Conservation (phyloP, 2,113 vertebrate species). For the Caloenas nicobarica region DNA sequence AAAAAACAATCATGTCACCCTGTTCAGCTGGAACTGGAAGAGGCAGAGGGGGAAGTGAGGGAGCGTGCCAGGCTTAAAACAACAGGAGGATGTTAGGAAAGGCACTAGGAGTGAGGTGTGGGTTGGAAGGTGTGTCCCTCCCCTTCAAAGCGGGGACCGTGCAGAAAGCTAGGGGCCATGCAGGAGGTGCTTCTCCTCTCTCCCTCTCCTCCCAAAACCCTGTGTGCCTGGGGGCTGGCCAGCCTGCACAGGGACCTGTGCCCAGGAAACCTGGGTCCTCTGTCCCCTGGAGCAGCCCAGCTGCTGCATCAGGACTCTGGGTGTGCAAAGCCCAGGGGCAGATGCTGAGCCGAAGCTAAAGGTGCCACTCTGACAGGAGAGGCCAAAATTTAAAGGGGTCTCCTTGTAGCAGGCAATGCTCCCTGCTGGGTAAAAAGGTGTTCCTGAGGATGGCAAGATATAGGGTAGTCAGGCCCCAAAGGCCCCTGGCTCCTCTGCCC, state of each 20-base stretch:
- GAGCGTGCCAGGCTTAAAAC: background rate
- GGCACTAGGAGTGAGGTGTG: background rate
- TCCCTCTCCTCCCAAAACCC: no score
- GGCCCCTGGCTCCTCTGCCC: background rate
- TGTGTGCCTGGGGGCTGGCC: fast-evolving
- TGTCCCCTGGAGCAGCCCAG: fast-evolving
- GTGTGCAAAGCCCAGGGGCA: background rate
- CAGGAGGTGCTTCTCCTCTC: background rate
- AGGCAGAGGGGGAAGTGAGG: background rate
- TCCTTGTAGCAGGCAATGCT: background rate
- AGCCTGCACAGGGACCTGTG: fast-evolving
- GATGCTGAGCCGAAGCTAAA: background rate
- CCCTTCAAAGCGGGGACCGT: background rate
- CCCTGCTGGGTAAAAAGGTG: background rate
- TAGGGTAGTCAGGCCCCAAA: background rate
- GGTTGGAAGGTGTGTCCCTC: background rate
- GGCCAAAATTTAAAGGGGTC: background rate
- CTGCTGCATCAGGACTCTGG: background rate
- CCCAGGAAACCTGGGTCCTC: background rate
- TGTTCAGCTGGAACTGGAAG: background rate
- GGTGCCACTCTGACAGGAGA: fast-evolving
- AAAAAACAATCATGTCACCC: background rate
- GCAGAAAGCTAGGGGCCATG: fast-evolving
- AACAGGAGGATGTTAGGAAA: background rate
- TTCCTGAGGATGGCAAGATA: background rate